Conservation (phyloP, 1,140 invertebrate genomes). For the Maniola jurtina region DNA sequence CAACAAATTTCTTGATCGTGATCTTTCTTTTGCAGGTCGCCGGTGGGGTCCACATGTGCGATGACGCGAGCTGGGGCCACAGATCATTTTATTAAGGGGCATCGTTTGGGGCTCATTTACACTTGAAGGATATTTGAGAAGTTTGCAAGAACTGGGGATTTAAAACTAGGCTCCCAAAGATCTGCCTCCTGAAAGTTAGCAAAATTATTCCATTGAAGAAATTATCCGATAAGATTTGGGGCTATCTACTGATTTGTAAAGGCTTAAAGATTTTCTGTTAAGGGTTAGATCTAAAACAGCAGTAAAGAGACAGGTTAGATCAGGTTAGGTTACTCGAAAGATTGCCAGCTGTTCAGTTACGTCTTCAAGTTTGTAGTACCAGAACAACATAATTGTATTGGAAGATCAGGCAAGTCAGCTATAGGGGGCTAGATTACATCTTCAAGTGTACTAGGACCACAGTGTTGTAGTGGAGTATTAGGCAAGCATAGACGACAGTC, state of each 20-base stretch:
- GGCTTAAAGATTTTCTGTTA: too few species aligned
- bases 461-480: background rate
- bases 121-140: background rate
- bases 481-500: background rate
- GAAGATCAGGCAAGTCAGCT: background rate
- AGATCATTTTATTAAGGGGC: background rate
- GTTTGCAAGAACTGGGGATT: too few species aligned
- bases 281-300: too few species aligned
- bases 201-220: background rate
- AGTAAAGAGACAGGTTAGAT: too few species aligned
- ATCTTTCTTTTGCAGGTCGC: slow-evolving; percentile 62
- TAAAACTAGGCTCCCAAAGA: too few species aligned
- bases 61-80: slow-evolving; percentile 8
- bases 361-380: too few species aligned
- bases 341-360: background rate
- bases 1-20: slow-evolving; percentile 58
- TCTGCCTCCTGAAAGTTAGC: background rate
- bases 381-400: too few species aligned
- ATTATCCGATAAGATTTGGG: background rate
- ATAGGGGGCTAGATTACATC: slow-evolving; percentile 9
- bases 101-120: background rate
- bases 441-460: too few species aligned
- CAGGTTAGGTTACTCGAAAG: too few species aligned
- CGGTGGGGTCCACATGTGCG: slow-evolving; percentile 20
- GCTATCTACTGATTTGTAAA: background rate